Evolutionary conservation across 53 echinoderm and acorn worm species (phyloP).

Genomic region (Holothuria leucospilota): DNA sequence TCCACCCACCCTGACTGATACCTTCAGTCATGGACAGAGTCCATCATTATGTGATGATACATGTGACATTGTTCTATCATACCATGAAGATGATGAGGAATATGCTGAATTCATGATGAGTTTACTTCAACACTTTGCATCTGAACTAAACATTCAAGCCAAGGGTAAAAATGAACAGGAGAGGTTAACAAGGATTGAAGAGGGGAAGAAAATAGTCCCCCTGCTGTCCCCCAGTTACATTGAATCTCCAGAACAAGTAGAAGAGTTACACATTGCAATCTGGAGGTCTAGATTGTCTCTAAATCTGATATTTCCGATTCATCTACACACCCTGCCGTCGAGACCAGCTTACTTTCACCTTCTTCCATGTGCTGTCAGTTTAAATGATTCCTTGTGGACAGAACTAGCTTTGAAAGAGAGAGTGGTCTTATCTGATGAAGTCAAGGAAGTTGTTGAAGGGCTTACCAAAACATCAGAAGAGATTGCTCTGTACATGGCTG

Average conservation of each 20-base stretch:
- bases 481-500: conserved; percentile 28
- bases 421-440: conserved; percentile 12
- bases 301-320: conserved; percentile 71
- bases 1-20: conserved; percentile 16
- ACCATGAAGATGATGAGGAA: conserved; percentile 56
- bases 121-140: conserved; percentile 41
- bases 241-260: conserved; percentile 76
- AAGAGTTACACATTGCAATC: conserved; percentile 90
- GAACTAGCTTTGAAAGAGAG: conserved; percentile 47
- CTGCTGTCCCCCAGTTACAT: conserved; percentile 85
- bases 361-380: conserved; percentile 56
- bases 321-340: conserved; percentile 73
- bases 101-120: conserved; percentile 51
- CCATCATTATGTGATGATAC: neutral
- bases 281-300: conserved; percentile 70
- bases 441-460: conserved; percentile 1
- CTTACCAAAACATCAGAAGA: conserved; percentile 28
- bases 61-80: conserved; percentile 58
- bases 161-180: conserved; percentile 63
- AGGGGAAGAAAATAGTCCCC: conserved; percentile 60
- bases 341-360: conserved; percentile 86
- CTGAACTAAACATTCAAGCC: conserved; percentile 32
- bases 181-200: conserved; percentile 65
- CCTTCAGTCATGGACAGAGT: neutral
- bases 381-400: conserved; percentile 73